Conservation (phyloP, 2,888 invertebrate genomes). For the Epinotia brunnichana region DNA sequence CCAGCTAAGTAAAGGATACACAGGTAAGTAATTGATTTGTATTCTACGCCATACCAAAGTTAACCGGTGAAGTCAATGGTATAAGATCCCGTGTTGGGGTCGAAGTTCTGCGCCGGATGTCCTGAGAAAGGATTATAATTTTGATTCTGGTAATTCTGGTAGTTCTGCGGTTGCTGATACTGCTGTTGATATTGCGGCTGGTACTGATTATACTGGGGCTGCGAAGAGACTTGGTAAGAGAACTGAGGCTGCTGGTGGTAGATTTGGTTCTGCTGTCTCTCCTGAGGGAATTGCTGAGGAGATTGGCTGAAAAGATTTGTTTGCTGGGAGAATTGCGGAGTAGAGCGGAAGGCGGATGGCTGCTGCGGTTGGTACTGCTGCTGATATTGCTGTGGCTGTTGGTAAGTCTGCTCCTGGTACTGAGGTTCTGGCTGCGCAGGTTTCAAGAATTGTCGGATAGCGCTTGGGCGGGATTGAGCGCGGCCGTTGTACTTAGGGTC, state of each 20-base stretch:
- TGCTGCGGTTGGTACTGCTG: slow-evolving; percentile 53
- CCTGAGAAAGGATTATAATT: slow-evolving; percentile 82
- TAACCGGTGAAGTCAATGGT: slow-evolving; percentile 88
- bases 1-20: neutral
- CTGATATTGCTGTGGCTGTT: slow-evolving; percentile 50
- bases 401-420: slow-evolving; percentile 51
- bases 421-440: slow-evolving; percentile 54
- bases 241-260: slow-evolving; percentile 76
- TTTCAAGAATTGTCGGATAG: slow-evolving; percentile 63
- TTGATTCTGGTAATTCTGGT: slow-evolving; percentile 65
- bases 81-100: slow-evolving; percentile 90
- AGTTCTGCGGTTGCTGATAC: slow-evolving; percentile 56
- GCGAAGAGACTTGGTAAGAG: slow-evolving; percentile 72
- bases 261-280: slow-evolving; percentile 70
- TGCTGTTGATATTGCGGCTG: slow-evolving; percentile 56
- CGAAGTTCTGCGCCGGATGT: slow-evolving; percentile 89
- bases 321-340: slow-evolving; percentile 59
- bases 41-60: slow-evolving; percentile 41
- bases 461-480: slow-evolving; percentile 58
- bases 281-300: slow-evolving; percentile 57
- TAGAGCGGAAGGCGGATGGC: slow-evolving; percentile 51
- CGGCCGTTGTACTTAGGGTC: slow-evolving; percentile 85
- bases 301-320: slow-evolving; percentile 67
- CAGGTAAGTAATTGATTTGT: slow-evolving; percentile 9
- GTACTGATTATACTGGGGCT: slow-evolving; percentile 62